These are phyloP conservation scores for Notodonta dromedarius DNA, from an alignment of 2,888 invertebrate species.

Conservation along the genomic window DNA sequence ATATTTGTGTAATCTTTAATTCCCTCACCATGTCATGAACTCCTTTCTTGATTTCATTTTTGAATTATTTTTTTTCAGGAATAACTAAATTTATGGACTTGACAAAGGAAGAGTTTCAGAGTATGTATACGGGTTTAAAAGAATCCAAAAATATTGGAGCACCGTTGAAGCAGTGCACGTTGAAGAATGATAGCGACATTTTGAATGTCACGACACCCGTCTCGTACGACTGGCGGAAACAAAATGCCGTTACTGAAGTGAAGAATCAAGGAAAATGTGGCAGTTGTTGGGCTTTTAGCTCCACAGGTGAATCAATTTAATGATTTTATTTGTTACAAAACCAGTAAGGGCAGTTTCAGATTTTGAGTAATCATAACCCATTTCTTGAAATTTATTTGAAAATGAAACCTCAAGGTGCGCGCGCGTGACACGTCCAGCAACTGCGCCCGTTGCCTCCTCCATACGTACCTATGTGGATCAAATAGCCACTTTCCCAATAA, in stretches of 20 bases:
- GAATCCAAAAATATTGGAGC: neutral
- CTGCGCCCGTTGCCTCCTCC: no score
- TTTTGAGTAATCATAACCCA: no score
- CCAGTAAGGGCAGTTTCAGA: no score
- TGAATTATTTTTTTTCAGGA: neutral
- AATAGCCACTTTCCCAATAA: no score
- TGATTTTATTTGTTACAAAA: neutral
- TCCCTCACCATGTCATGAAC: no score
- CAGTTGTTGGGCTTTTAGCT: slow-evolving; percentile 88
- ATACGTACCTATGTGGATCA: no score
- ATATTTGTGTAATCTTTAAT: no score
- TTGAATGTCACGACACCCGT: slow-evolving; percentile 18
- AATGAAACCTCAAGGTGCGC: no score
- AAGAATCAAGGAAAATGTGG: slow-evolving; percentile 92
- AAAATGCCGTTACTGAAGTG: slow-evolving; percentile 90
- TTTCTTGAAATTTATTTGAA: no score
- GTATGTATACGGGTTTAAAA: neutral
- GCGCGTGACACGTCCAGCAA: no score
- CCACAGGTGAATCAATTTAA: slow-evolving; percentile 20
- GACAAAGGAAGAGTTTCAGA: neutral
- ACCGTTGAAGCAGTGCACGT: no score
- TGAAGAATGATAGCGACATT: neutral
- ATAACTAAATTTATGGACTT: neutral
- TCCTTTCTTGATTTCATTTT: neutral
- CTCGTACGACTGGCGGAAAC: slow-evolving; percentile 87